A percentile compares a stretch with the other conserved stretches of the same genome.
These are phyloP conservation scores for Cyprinus carpio DNA, from an alignment of 2,113 vertebrate species.

Conservation along the genomic window DNA sequence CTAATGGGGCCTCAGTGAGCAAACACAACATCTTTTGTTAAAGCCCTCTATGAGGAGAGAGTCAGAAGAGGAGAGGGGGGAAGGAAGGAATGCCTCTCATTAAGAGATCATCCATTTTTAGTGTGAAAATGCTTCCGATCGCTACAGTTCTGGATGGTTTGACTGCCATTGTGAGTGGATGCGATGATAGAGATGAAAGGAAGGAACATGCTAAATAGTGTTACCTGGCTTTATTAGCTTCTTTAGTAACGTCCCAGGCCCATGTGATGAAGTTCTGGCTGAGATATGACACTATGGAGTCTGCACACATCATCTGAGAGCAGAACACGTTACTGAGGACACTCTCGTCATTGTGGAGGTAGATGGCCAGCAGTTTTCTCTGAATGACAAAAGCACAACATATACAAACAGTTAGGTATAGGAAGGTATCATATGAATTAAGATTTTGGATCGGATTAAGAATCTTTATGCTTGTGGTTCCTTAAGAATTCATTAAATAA, in stretches of 20 bases:
- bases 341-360: conserved; percentile 99
- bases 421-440: not conserved
- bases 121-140: conserved; percentile 55
- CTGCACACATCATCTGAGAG: conserved; percentile 99
- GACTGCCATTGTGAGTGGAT: not conserved
- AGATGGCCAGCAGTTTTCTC: conserved; percentile 99
- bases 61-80: conserved; percentile 61
- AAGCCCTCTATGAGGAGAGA: conserved; percentile 62
- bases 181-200: not conserved
- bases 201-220: not conserved
- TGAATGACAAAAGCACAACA: conserved; percentile 62
- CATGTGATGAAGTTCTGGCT: conserved; percentile 99
- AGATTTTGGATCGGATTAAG: not conserved
- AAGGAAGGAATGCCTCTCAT: conserved; percentile 60
- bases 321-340: conserved; percentile 99
- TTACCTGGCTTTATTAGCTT: conserved; percentile 97
- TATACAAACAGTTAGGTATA: not conserved
- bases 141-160: conserved; percentile 7
- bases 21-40: conserved; percentile 78
- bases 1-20: conserved; percentile 73
- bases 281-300: conserved; percentile 97
- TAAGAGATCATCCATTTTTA: conserved; percentile 62
- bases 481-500: not conserved
- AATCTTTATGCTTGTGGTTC: not conserved
- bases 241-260: conserved; percentile 99